Evolutionary conservation across 2,113 vertebrate genomes (phyloP).

Genomic region (Rhodinocichla rosea): DNA sequence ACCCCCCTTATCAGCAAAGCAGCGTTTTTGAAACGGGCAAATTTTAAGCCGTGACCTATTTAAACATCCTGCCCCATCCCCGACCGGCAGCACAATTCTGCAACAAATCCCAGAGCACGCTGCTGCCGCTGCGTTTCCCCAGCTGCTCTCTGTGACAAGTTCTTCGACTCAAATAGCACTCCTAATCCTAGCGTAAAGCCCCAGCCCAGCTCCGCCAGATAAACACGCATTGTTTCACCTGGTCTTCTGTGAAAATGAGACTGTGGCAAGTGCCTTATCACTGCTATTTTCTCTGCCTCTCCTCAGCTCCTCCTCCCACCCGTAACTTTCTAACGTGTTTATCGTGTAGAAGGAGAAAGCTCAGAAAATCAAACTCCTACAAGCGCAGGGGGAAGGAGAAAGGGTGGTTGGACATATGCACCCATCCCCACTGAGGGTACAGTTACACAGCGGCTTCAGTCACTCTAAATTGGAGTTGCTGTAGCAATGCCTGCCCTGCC

Average conservation of each 20-base stretch:
- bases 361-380: conserved; percentile 42
- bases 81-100: not conserved
- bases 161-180: not conserved
- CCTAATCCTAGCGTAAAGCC: not conserved
- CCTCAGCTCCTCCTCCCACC: conserved; percentile 6
- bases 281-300: not conserved
- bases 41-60: not conserved
- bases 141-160: not conserved
- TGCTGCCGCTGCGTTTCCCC: not conserved
- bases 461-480: not conserved
- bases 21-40: not conserved
- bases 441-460: not conserved
- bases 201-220: not conserved
- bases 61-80: not conserved
- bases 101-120: not conserved
- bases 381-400: not conserved
- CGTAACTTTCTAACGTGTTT: not conserved
- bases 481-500: conserved; percentile 7
- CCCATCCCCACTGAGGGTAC: not conserved
- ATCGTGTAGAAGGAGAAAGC: not conserved
- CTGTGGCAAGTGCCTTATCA: not conserved
- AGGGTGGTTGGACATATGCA: not conserved
- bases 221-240: not conserved
- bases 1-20: not conserved
- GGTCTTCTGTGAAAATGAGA: not conserved